These are phyloP conservation scores for Butastur rufipennis DNA, from an alignment of 2,113 vertebrate genomes.

Conservation along the genomic window DNA sequence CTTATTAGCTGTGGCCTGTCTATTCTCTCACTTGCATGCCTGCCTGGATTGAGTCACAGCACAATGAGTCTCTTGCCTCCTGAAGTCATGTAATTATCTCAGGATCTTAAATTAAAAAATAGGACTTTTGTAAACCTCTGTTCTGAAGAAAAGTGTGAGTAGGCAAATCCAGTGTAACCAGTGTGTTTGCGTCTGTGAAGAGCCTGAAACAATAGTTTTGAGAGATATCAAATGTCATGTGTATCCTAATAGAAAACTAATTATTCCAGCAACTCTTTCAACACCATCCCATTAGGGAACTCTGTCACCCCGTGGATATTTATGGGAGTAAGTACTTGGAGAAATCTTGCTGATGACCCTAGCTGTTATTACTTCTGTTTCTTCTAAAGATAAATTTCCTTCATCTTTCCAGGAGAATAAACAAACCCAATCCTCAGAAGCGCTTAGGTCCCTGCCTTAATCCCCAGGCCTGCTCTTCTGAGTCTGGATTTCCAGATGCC, in stretches of 20 bases:
- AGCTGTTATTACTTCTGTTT: not conserved
- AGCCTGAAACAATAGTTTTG: not conserved
- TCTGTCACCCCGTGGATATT: not conserved
- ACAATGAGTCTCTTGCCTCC: conserved; percentile 19
- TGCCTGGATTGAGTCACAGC: not conserved
- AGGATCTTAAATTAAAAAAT: not conserved
- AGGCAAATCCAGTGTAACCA: not conserved
- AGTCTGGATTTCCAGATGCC: not conserved
- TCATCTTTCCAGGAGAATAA: not conserved
- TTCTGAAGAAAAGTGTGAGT: not conserved
- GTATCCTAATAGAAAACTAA: not conserved
- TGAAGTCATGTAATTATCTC: not conserved
- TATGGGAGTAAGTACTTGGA: not conserved
- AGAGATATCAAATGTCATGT: not conserved
- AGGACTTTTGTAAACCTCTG: not conserved
- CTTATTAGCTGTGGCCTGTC: not conserved
- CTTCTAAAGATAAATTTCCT: not conserved
- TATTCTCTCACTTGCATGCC: not conserved
- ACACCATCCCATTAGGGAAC: not conserved
- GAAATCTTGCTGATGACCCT: not conserved
- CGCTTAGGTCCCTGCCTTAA: not conserved
- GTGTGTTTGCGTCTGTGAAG: not conserved
- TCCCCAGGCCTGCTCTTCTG: not conserved
- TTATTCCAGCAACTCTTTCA: not conserved
- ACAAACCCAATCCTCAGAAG: not conserved